Evolutionary conservation across 1,140 invertebrate genomes (phyloP), one percentile per base, ranked within the genome.

Genomic region (Mya arenaria): DNA sequence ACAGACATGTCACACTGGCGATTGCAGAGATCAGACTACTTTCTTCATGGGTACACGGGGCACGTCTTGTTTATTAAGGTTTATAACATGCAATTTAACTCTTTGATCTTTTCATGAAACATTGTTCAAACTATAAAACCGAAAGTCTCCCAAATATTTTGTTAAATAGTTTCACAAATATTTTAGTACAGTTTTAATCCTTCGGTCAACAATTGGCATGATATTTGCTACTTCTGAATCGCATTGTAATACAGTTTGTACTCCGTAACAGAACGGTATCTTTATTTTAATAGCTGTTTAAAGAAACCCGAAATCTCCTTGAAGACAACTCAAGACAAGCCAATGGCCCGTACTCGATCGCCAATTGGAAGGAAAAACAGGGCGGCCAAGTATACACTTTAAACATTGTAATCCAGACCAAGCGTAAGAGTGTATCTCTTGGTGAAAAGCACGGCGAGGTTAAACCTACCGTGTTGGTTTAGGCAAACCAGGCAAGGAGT

Each of bases 221-320:
- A 28, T 55, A 52, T 30, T 17, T 32, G 1, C 41, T n/a, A 44
- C 48, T 52, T 52, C 36, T 28, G 32, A 4, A 62, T 19, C 60
- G 55, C 28, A 63, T 63, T 44, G 28, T 32, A 4, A n/a, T n/a
- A 10, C 6, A 62, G 72, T 75, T 75, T 62, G 55, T 34, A 41
- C 58, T 37, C 30, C 37, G 37, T 30, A 60, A 62, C 37, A 75
- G 41, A 75, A n/a, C 62, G 34, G 62, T 78, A 39, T 66, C 74
- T 48, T 23, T 65, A 78, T 66, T 78, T 78, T 65, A 78, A 78
- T 78, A 66, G 74, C 62, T 32, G 58, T 66, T 34, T 65, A 52
- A 78, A 52, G 19, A n/a, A 66, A 30, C 41, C 66, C 62, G 60
- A n/a, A 56, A 72, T 41, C 58, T 41, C 8, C 25, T 63, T 63